Base-by-base conservation (phyloP, 2,888 invertebrate species). In the Campaea margaritaria region DNA sequence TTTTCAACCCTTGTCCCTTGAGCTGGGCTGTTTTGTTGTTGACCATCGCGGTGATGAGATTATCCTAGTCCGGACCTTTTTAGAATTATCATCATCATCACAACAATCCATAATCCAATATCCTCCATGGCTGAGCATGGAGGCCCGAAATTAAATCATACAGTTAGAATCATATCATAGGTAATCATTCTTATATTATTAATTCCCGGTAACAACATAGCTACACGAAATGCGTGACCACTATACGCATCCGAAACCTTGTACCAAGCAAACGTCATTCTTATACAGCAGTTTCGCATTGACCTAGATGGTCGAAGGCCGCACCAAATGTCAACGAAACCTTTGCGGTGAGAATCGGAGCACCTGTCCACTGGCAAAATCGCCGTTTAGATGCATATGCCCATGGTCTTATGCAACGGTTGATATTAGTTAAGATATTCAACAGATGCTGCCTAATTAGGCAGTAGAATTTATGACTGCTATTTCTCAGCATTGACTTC, bases 251-350 rank as follows among this genome's bases (percentile, higher is more conserved):
- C 45, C 13, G 28, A 45, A 21, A 43, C 45, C 45, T 45, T 45
- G 27, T 12, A 27, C 7, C 28, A 45, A 42, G 27, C 42, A 34
- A 42, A 42, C 47, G 31, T 47, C n/a, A 47, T 53, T 53, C 28
- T 42, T 28, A 10, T 28, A 43, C 59, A 49, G 34, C 36, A 44
- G 55, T 58, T 46, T 67, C 62, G 59, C 87, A 86, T 83, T 89
- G 89, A 88, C 88, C 87, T 68, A 88, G 77, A 82, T 88, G 62
- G 45, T 46, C 62, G 83, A 86, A 90, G 90, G 90, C 76, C 76
- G 66, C 31, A 13, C 60, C 80, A 86, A 91, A 91, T 89, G 89
- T 85, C 87, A 89, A 79, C 83, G 83, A 85, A 81, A 89, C 87
- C 85, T 89, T 87, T 86, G 76, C 80, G 80, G 83, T 83, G 88